Evolutionary conservation across 1,140 invertebrate species (phyloP), one percentile per base, ranked within the genome.

Genomic region (Drosophila sp.): DNA sequence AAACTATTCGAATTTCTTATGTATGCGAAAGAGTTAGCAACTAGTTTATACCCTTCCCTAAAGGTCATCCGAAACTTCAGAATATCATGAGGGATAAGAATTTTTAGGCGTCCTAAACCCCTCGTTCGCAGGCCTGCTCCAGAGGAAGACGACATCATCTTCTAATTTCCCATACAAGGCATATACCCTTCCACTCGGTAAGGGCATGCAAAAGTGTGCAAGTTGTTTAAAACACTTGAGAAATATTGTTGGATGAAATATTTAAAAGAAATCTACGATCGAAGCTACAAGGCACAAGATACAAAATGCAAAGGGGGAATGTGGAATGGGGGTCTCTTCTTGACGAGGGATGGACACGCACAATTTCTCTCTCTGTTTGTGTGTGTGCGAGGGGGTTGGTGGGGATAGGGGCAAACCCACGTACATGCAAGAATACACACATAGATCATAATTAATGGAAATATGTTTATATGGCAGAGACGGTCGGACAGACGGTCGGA

Each of bases 401-500:
- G n/a, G 55, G 27, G 29, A 8, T 3, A 29, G 23, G 44, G 38
- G 50, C 17, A 54, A 3, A 60, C 56, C 27, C 25, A 47, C 6
- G 56, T 61, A 62, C 10, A 25, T 47, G 33, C 33, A 8, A 47
- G 47, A 44, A 35, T 57, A 60, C 57, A 67, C 41, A 47, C 40
- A 78, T 74, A 78, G 79, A 82, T 78, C 79, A 82, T 82, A 82
- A 82, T 82, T 82, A 82, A 82, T 82, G 66, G 66, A 70, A 66
- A 76, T 63, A 82, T 62, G 27, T 23, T 63, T 60, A 50, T 62
- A n/a, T 27, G 38, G 33, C 17, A 6, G 10, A 6, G 35, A n/a
- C 2, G 10, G 8, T 17, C 17, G 17, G 17, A 17, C 17, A 17
- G 17, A 17, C 17, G 17, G 17, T 17, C 17, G 17, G 17, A 17